These are phyloP conservation scores for Eira barbara DNA, from an alignment of 2,113 vertebrate species.

Conservation along the genomic window DNA sequence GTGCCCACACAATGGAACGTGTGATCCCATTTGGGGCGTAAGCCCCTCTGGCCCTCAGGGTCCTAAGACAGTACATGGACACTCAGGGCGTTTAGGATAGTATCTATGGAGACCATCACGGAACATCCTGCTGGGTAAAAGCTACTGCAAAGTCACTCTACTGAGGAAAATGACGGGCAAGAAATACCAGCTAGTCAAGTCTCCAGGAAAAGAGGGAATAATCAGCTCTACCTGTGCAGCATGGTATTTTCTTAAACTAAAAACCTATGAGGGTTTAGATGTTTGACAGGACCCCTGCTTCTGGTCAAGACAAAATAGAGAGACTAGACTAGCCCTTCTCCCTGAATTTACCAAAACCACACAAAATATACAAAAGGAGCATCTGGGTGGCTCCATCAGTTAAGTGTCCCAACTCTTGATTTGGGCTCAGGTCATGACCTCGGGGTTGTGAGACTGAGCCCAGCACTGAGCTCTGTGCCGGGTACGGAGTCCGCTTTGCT, in stretches of 20 bases:
- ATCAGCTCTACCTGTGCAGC: not conserved
- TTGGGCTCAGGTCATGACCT: not conserved
- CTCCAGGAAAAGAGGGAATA: not conserved
- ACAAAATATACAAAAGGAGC: not conserved
- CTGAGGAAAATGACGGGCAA: not conserved
- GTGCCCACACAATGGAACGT: not conserved
- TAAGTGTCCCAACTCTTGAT: not conserved
- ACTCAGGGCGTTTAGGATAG: not conserved
- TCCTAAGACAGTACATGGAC: not conserved
- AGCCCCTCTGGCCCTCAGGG: not conserved
- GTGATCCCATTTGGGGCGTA: not conserved
- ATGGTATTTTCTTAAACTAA: not conserved
- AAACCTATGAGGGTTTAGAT: not conserved
- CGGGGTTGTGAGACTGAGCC: not conserved
- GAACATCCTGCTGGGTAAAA: not conserved
- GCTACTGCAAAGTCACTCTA: not conserved
- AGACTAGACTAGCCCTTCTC: not conserved
- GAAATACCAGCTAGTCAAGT: not conserved
- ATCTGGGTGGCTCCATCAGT: not conserved
- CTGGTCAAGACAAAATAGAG: not conserved
- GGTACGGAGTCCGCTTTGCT: not conserved
- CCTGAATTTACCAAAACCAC: not conserved
- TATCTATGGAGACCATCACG: fast-evolving
- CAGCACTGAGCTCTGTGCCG: not conserved
- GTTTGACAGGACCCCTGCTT: not conserved